These are phyloP conservation scores for Zaprionus nigranus DNA, from an alignment of 1,140 invertebrate genomes.

Conservation along the genomic window DNA sequence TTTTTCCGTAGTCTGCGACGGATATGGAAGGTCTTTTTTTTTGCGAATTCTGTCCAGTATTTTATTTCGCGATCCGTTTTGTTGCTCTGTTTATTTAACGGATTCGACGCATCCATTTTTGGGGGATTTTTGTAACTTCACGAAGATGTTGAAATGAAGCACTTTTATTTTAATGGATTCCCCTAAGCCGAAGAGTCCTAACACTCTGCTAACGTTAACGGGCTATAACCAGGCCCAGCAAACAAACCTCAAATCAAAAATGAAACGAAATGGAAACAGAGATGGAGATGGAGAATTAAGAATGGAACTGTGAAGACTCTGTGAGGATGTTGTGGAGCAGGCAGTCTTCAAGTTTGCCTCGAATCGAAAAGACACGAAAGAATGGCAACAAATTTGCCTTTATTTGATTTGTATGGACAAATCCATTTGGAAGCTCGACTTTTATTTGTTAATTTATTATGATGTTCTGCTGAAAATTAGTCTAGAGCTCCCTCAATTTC, in stretches of 20 bases:
- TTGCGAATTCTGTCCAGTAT: not conserved
- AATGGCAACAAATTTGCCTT: conserved; percentile 71
- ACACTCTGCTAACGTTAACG: conserved; percentile 31
- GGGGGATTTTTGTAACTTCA: conserved; percentile 67
- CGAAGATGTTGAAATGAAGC: conserved; percentile 65
- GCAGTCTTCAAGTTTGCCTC: not conserved
- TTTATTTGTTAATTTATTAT: conserved; percentile 82
- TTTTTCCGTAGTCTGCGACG: conserved; percentile 39
- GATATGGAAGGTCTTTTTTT: conserved; percentile 58
- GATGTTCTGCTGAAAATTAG: conserved; percentile 78
- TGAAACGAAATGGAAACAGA: not conserved
- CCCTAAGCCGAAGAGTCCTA: conserved; percentile 50
- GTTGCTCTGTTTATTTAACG: conserved; percentile 20
- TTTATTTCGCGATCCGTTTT: conserved; percentile 3
- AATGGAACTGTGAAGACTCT: not conserved
- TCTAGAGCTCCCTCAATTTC: conserved; percentile 72
- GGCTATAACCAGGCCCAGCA: not conserved
- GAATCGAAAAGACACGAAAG: conserved; percentile 8
- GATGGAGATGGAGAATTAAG: not conserved
- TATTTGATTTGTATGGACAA: conserved; percentile 64
- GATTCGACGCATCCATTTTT: conserved; percentile 69
- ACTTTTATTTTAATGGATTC: conserved; percentile 74
- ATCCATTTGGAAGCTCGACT: conserved; percentile 65
- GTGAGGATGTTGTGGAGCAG: not conserved
- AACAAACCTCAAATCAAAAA: conserved; percentile 9